Evolutionary conservation across 2,113 vertebrate genomes (phyloP).

Genomic region (Eclectus roratus): DNA sequence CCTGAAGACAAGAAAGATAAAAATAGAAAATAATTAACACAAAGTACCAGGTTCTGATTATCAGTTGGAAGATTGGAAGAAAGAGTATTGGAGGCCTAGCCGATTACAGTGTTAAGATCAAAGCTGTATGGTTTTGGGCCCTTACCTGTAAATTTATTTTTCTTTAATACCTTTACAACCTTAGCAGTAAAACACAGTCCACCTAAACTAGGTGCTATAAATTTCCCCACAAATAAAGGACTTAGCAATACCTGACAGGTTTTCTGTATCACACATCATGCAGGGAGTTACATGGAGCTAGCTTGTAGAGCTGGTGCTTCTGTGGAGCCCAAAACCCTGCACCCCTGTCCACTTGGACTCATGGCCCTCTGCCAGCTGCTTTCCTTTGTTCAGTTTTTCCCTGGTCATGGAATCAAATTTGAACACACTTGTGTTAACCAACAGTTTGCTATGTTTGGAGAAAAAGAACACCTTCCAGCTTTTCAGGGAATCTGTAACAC

Average conservation of each 20-base stretch:
- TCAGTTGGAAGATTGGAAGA: not conserved
- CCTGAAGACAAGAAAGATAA: not conserved
- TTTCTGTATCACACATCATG: not conserved
- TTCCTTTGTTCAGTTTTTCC: not conserved
- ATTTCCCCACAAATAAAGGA: not conserved
- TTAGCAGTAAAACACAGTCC: not conserved
- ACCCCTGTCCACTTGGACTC: not conserved
- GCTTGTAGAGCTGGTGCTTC: fast-evolving
- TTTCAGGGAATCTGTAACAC: not conserved
- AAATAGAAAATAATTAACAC: not conserved
- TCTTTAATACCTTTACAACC: not conserved
- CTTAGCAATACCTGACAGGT: not conserved
- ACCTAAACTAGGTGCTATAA: not conserved
- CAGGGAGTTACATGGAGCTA: not conserved
- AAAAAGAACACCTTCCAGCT: not conserved
- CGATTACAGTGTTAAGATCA: not conserved
- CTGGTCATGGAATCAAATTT: not conserved
- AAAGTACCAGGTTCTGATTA: not conserved
- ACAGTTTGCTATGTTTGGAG: not conserved
- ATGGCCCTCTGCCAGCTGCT: not conserved
- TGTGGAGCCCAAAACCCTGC: not conserved
- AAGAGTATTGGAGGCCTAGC: not conserved
- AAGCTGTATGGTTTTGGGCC: not conserved
- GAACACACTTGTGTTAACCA: not conserved
- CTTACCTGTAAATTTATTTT: not conserved